Evolutionary conservation across 2,797 vertebrate genomes (phyloP), one percentile per base, ranked within the genome.

Genomic region (Phylloscopus collybita): DNA sequence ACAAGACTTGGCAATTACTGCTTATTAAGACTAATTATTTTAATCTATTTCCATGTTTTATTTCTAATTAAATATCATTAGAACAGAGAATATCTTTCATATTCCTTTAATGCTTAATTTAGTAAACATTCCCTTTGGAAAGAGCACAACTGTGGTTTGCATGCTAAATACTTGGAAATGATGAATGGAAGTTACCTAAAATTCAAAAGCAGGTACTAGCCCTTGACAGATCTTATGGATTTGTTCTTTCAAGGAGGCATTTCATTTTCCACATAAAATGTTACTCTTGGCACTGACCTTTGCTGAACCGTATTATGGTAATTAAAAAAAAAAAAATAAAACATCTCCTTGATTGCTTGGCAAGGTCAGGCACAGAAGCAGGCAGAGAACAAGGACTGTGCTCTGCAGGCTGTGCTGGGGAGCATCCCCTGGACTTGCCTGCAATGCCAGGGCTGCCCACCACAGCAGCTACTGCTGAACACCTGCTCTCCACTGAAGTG

Each of bases 11-110:
- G 78, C 59, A 94, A 91, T 95, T 92, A 79, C 72, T 79, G 65
- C 75, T 93, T 94, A 96, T 95, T 94, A 95, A 92, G 81, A 94
- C 80, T 96, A 96, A 95, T 96, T 93, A 84, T 94, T 95, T 96
- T 82, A 67, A 95, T 90, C 80, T 85, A 91, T 93, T 94, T 96
- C 64, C 60, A 73, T 80, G 49, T 23, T 88, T 94, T 95, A 92
- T 92, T 94, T 57, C 54, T 80, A 93, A 92, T 94, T 92, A 94
- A 71, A 40, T 47, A 79, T 83, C 75, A 95, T 95, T 95, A 95
- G 79, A 93, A 56, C 51, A 92, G 40, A 93, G 44, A 90, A 88
- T 86, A 49, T 71, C 74, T 96, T 92, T 92, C 84, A 57, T 84
- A 93, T 88, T 90, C 84, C 57, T 93, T 94, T 95, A 88, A 95